Evolutionary conservation across 1,140 invertebrate species (phyloP), one percentile per base, ranked within the genome.

Genomic region (Onthophagus taurus): DNA sequence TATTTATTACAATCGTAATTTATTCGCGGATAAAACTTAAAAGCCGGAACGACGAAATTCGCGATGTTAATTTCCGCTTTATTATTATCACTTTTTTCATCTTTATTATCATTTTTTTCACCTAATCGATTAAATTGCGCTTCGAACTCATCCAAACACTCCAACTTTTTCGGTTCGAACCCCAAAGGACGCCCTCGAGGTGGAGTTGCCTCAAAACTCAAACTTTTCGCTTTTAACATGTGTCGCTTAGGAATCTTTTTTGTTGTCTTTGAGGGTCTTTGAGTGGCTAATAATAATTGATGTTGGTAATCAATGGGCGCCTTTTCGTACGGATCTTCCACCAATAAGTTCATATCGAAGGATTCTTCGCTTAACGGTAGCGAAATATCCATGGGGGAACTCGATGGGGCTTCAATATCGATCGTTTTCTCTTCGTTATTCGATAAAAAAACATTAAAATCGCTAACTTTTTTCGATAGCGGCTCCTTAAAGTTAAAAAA

Each of bases 111-210:
- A n/a, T n/a, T n/a, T n/a, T n/a, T n/a, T n/a, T n/a, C n/a, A n/a
- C n/a, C n/a, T n/a, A n/a, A n/a, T n/a, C n/a, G n/a, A n/a, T n/a
- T n/a, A n/a, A 36, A 36, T 20, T 36, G 18, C 5, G 19, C n/a
- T 29, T 39, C 37, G 23, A 39, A 39, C 11, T 39, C 3, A 21
- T 39, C 37, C 12, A 39, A 9, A 29, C 37, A 39, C 5, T 39
- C 37, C 9, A 39, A 14, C 13, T 21, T 18, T 39, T 39, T 39
- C 37, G 21, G 37, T 26, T 39, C 37, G 16, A 39, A 14, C 5
- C 19, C 12, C n/a, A 24, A 14, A 8, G 26, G 13, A 8, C 26
- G 23, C 5, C 2, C 21, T 1, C 37, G 20, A 3, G 37, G 37
- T 3, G 37, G 37, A 13, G 37, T 39, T 11, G 23, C 14, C 16